Evolutionary conservation across 2,888 invertebrate species (phyloP).

Genomic region (Amitus sp.): DNA sequence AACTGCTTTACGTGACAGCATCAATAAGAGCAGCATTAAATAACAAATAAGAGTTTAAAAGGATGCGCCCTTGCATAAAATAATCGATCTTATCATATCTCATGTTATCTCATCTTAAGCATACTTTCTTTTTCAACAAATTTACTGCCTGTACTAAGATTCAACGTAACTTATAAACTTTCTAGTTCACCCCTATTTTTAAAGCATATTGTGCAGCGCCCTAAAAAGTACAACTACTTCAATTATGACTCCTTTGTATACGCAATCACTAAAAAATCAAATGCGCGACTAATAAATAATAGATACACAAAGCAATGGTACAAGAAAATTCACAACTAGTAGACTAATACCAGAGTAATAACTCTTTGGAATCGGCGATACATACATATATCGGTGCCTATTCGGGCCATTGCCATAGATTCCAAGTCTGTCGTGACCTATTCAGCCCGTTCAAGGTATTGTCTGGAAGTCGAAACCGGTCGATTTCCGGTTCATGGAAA

Average conservation of each 20-base stretch:
- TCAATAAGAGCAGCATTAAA: conserved; percentile 6
- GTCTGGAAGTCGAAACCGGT: conserved; percentile 50
- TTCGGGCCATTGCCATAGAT: conserved; percentile 40
- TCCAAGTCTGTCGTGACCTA: conserved; percentile 37
- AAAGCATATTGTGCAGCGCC: too few relatives aligned
- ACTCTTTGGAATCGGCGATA: conserved; percentile 40
- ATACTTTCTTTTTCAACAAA: too few relatives aligned
- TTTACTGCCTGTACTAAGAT: too few relatives aligned
- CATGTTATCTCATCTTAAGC: too few relatives aligned
- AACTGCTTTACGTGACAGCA: background rate
- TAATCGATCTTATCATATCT: background rate
- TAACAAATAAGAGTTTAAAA: background rate
- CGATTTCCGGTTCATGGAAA: conserved; percentile 35
- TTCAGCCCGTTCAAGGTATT: conserved; percentile 41
- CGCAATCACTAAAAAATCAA: too few relatives aligned
- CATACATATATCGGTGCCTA: conserved; percentile 18
- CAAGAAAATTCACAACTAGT: too few relatives aligned
- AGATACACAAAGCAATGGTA: too few relatives aligned
- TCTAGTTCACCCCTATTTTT: too few relatives aligned
- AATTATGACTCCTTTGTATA: too few relatives aligned
- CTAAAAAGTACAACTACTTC: too few relatives aligned
- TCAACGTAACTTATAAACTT: too few relatives aligned
- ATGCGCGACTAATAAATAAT: too few relatives aligned
- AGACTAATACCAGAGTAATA: conserved; percentile 21
- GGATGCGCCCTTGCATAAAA: background rate